Conservation (phyloP, 2,888 invertebrate genomes). For the Melanotus villosus region DNA sequence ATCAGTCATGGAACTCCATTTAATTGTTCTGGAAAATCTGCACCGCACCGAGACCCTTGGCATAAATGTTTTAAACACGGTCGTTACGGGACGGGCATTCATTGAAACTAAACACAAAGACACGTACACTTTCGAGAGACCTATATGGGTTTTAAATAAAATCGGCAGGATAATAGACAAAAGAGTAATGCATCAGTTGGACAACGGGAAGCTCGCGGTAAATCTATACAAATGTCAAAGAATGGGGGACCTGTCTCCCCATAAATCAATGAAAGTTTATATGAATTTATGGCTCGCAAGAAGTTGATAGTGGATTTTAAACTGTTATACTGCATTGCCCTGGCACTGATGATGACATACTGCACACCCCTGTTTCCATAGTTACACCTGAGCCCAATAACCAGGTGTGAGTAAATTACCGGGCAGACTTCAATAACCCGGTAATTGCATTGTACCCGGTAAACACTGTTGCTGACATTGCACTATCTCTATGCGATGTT, state of each 20-base stretch:
- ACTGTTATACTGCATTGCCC: conserved; percentile 59
- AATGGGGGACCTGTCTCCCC: conserved; percentile 57
- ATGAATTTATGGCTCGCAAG: conserved; percentile 59
- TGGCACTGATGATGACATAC: conserved; percentile 56
- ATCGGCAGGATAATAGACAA: conserved; percentile 36
- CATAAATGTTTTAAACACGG: conserved; percentile 19
- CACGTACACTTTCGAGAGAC: neutral
- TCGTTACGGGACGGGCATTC: conserved; percentile 21
- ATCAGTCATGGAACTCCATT: conserved; percentile 46
- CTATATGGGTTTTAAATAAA: conserved; percentile 27
- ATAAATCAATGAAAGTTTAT: conserved; percentile 61
- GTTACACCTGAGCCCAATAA: conserved; percentile 49
- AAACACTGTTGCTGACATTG: conserved; percentile 59
- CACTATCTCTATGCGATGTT: conserved; percentile 48
- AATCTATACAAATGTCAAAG: conserved; percentile 62
- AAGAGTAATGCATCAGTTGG: conserved; percentile 49
- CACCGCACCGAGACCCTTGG: conserved; percentile 35
- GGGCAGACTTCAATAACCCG: conserved; percentile 56
- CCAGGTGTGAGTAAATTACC: conserved; percentile 50
- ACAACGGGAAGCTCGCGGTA: conserved; percentile 53
- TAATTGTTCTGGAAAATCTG: conserved; percentile 44
- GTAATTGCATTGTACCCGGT: conserved; percentile 60
- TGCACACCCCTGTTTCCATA: conserved; percentile 52
- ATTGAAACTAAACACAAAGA: conserved; percentile 24
- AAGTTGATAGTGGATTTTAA: conserved; percentile 61